Conservation (phyloP, 2,888 invertebrate species). For the Drosophila pseudotalamancana region DNA sequence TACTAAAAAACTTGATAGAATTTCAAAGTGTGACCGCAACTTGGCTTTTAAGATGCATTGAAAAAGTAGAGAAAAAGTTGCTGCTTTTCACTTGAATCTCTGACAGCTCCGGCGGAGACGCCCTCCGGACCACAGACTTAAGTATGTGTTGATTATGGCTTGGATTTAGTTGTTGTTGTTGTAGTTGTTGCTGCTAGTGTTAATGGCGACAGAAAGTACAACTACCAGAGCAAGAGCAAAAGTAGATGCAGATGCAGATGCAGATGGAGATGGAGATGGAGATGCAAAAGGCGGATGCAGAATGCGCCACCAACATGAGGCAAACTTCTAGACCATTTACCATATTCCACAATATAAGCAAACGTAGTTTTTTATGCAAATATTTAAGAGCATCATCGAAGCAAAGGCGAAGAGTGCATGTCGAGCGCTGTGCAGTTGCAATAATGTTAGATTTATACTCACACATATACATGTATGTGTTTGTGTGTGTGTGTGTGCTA, state of each 20-base stretch:
- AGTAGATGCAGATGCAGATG: not conserved
- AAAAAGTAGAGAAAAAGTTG: constrained; percentile 23
- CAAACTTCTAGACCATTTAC: constrained; percentile 78
- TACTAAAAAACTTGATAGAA: too few species aligned
- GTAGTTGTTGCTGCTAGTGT: constrained; percentile 47
- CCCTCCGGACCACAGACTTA: constrained; percentile 38
- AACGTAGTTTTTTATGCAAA: constrained; percentile 75
- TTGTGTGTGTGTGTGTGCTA: constrained; percentile 18
- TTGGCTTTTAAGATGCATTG: constrained; percentile 29
- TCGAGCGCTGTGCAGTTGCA: constrained; percentile 38
- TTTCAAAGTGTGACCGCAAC: too few species aligned
- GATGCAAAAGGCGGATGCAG: constrained; percentile 2
- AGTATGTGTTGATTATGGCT: constrained; percentile 77
- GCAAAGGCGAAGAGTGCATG: constrained; percentile 61
- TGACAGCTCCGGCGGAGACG: not conserved
- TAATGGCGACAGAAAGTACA: constrained; percentile 63
- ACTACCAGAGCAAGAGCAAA: constrained; percentile 26
- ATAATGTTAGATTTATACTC: constrained; percentile 30
- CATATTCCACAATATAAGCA: constrained; percentile 74
- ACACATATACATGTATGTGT: not conserved
- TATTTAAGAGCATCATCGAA: constrained; percentile 80
- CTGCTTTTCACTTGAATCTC: constrained; percentile 24
- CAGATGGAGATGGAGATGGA: not conserved
- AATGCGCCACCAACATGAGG: constrained; percentile 29
- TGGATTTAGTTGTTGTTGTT: constrained; percentile 55